A percentile compares a stretch with the other conserved stretches of the same genome.
These are phyloP conservation scores for Meganola albula DNA, from an alignment of 2,888 invertebrate species.

Conservation along the genomic window DNA sequence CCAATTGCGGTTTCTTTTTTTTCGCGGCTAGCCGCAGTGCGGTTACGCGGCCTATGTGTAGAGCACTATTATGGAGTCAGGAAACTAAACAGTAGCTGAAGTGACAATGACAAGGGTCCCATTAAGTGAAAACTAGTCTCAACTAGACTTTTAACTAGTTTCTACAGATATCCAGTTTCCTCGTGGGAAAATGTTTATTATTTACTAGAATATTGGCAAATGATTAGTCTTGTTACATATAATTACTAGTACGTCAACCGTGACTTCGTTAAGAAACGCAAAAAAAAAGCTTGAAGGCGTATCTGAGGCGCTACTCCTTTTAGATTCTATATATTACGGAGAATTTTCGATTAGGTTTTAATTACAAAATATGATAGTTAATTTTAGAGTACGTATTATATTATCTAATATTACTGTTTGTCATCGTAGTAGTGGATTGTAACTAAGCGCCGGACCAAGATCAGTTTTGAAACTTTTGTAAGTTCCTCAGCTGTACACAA, in stretches of 20 bases:
- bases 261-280: slow-evolving; percentile 12
- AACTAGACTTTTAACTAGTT: slow-evolving; percentile 27
- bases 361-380: too few species aligned
- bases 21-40: too few species aligned
- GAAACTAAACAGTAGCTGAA: slow-evolving; percentile 30
- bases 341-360: too few species aligned
- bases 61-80: slow-evolving; percentile 7
- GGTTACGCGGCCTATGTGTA: background rate
- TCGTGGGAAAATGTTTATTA: slow-evolving; percentile 27
- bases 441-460: too few species aligned
- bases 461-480: too few species aligned
- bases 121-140: slow-evolving; percentile 37
- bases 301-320: too few species aligned
- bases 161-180: slow-evolving; percentile 13
- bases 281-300: background rate
- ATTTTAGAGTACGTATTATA: too few species aligned
- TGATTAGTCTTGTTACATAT: slow-evolving; percentile 22
- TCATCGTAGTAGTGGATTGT: too few species aligned
- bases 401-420: too few species aligned
- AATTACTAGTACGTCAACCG: slow-evolving; percentile 21
- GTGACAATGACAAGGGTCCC: slow-evolving; percentile 38
- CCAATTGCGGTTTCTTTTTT: too few species aligned
- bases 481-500: too few species aligned
- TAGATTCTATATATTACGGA: too few species aligned
- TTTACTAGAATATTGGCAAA: slow-evolving; percentile 6